A percentile compares a stretch with the other conserved stretches of the same genome.
phyloP scores from a whole-genome alignment of 92 coral and sea anemone species.

The Porites evermanni region DNA sequence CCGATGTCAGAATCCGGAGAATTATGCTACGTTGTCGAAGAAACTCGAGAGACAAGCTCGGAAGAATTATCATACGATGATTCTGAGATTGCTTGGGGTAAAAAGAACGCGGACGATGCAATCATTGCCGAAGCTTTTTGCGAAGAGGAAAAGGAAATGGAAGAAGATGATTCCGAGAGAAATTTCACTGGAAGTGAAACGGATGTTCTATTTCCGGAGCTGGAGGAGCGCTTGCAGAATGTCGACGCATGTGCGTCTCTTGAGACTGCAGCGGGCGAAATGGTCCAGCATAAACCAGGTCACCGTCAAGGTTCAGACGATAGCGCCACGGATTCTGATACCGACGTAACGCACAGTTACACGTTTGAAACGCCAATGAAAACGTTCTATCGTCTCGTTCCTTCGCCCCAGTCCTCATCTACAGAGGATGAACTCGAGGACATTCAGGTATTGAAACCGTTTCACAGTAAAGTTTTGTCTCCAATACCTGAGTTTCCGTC shows the following conservation, averaged over 20 bases:
- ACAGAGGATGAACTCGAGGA: constrained; percentile 87
- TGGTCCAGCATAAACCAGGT: background rate
- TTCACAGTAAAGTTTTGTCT: constrained; percentile 71
- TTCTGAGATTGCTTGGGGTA: constrained; percentile 79
- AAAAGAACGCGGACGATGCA: constrained; percentile 73
- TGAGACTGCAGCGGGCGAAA: constrained; percentile 32
- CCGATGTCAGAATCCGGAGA: constrained; percentile 52
- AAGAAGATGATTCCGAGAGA: constrained; percentile 21
- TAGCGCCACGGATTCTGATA: constrained; percentile 74
- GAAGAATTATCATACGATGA: constrained; percentile 88
- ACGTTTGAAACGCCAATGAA: constrained; percentile 96
- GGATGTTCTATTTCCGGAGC: constrained; percentile 58
- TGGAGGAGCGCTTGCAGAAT: constrained; percentile 47
- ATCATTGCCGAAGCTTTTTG: constrained; percentile 67
- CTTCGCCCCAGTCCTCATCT: constrained; percentile 94
- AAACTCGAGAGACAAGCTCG: constrained; percentile 65
- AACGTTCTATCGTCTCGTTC: constrained; percentile 94
- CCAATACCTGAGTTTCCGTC: constrained; percentile 94
- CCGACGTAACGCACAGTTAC: constrained; percentile 89
- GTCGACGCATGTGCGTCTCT: constrained; percentile 6
- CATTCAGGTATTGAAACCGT: constrained; percentile 60
- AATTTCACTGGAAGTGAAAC: constrained; percentile 40
- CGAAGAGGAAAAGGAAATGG: constrained; percentile 67
- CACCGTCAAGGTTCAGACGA: constrained; percentile 75
- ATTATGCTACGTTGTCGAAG: constrained; percentile 63